These are phyloP conservation scores for Rhynchomys soricoides DNA, from an alignment of 2,113 vertebrate species.

Conservation along the genomic window DNA sequence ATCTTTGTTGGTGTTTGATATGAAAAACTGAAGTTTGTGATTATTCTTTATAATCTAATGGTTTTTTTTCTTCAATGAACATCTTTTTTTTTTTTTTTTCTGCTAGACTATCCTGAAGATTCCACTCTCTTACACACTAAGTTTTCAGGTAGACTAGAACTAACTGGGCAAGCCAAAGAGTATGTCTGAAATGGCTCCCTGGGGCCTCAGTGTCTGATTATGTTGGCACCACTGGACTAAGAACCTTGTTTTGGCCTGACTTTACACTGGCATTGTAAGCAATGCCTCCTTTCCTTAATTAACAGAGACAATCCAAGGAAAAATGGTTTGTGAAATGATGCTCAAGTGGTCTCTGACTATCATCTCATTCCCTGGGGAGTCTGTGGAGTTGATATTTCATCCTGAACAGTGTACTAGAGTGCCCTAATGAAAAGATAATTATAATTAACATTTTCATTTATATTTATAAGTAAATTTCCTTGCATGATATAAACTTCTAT, in stretches of 20 bases:
- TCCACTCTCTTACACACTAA: neutral
- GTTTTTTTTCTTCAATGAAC: neutral
- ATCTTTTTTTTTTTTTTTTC: neutral
- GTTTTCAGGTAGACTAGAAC: neutral
- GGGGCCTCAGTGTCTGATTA: neutral
- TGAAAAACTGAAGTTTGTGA: constrained; percentile 34
- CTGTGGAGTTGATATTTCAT: neutral
- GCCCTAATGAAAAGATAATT: neutral
- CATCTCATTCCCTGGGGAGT: constrained; percentile 8
- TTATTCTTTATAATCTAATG: neutral
- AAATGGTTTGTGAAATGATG: neutral
- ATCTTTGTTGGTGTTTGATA: neutral
- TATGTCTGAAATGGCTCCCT: neutral
- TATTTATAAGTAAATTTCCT: constrained; percentile 10
- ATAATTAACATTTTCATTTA: constrained; percentile 1
- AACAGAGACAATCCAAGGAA: constrained; percentile 24
- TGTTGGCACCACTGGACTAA: neutral
- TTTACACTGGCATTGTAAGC: constrained; percentile 31
- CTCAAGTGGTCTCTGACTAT: neutral
- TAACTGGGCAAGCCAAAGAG: neutral
- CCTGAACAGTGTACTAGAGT: neutral
- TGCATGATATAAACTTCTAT: neutral
- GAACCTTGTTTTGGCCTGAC: constrained; percentile 21
- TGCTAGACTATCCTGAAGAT: neutral
- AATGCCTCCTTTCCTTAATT: constrained; percentile 26